Evolutionary conservation across 2,797 vertebrate species (phyloP), one percentile per base, ranked within the genome.

Genomic region (Gymnodraco acuticeps): DNA sequence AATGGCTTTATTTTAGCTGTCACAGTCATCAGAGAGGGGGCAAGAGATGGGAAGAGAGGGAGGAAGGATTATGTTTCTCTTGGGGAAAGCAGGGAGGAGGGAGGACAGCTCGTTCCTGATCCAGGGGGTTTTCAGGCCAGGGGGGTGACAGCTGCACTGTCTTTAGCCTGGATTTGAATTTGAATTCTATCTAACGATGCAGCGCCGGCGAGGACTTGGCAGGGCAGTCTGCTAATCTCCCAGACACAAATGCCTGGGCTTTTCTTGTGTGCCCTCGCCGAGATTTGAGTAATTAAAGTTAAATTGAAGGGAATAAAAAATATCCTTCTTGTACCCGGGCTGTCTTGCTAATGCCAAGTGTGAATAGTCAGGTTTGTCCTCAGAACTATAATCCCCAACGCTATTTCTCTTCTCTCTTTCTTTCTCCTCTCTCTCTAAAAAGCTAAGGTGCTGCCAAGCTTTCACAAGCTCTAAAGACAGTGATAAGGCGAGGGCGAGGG

Each of bases 281-380:
- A 96, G 94, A 96, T 95, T 95, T 96, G 94, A 94, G 94, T 95
- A 96, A 96, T 96, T 96, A 96, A 96, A 96, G 95, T 96, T 95
- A 95, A 95, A 96, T 95, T 95, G 96, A 94, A 95, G 94, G 91
- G 94, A 93, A 94, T 94, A 95, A 96, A 96, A 92, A 94, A 94
- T 94, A 94, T 96, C 94, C 93, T 94, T 93, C 94, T 95, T 95
- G 94, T 95, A 95, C 94, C 93, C 90, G 88, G 92, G 95, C 93
- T 94, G 89, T 91, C 90, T 93, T 89, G 94, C 94, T 96, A 95
- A 94, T 94, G 94, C 95, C 92, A 95, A 95, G 91, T 94, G 95
- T 93, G 93, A 94, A 95, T 94, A 95, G 92, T 92, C 92, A 94
- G 92, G 92, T 93, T 93, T 95, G 95, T 95, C 95, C 94, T 94